phyloP scores from a whole-genome alignment of 2,797 vertebrate genomes.

The Syngnathus acus region DNA sequence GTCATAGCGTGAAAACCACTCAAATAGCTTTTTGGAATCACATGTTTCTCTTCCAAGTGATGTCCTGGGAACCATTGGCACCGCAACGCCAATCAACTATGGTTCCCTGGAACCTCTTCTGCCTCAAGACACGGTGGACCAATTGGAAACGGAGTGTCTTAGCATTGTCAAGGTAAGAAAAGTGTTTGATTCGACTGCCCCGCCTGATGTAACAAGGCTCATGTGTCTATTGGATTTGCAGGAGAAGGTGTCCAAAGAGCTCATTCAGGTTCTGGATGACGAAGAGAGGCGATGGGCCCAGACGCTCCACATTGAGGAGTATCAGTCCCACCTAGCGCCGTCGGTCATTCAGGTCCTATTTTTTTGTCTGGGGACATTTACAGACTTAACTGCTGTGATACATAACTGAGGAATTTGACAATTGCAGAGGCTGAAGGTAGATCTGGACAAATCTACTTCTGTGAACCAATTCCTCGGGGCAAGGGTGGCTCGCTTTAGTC shows the following conservation, averaged over 20 bases:
- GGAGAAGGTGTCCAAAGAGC: conserved; percentile 72
- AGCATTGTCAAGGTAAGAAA: conserved; percentile 75
- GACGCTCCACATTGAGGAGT: conserved; percentile 72
- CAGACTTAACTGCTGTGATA: background rate
- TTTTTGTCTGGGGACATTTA: background rate
- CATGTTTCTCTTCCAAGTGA: conserved; percentile 66
- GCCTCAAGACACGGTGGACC: conserved; percentile 70
- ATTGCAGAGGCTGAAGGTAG: conserved; percentile 79
- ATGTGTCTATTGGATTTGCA: conserved; percentile 32
- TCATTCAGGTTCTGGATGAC: conserved; percentile 72
- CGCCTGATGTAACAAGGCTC: background rate
- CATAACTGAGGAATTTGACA: conserved; percentile 4
- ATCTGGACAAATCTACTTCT: conserved; percentile 79
- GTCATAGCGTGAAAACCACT: too few species aligned
- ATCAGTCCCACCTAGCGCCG: conserved; percentile 67
- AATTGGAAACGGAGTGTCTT: conserved; percentile 81
- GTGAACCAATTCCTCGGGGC: conserved; percentile 80
- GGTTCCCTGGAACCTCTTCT: conserved; percentile 76
- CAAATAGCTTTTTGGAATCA: too few species aligned
- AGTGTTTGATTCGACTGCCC: background rate
- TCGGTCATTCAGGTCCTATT: conserved; percentile 70
- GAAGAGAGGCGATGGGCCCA: conserved; percentile 75
- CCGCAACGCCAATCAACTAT: conserved; percentile 71
- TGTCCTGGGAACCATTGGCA: conserved; percentile 77
- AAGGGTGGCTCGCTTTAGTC: conserved; percentile 80